These are phyloP conservation scores for Epinotia ramella DNA, from an alignment of 2,888 invertebrate genomes.

Conservation along the genomic window DNA sequence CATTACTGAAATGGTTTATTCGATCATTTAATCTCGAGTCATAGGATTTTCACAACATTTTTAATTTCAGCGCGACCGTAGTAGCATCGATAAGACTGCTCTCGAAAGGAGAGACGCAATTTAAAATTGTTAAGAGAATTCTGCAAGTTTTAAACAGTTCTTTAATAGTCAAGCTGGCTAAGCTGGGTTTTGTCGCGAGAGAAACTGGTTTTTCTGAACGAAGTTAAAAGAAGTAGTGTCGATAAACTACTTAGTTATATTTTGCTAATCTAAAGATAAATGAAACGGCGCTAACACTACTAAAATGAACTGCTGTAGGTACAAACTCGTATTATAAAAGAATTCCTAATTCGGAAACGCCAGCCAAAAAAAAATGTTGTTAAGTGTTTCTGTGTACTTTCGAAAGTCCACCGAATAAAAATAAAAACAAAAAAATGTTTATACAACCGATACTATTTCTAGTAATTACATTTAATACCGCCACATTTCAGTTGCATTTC, in stretches of 20 bases:
- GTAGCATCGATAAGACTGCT: background rate
- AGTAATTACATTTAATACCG: background rate
- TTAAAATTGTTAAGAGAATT: constrained; percentile 15
- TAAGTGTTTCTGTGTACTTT: too few species aligned
- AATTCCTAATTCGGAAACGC: too few species aligned
- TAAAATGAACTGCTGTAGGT: too few species aligned
- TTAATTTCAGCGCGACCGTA: background rate
- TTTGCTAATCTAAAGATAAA: too few species aligned
- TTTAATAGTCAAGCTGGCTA: constrained; percentile 11
- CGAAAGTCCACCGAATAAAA: too few species aligned
- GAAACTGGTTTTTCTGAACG: constrained; percentile 8
- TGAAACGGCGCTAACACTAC: too few species aligned
- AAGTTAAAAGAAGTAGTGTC: background rate
- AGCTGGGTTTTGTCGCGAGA: background rate
- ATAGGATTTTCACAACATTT: background rate
- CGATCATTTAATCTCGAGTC: background rate
- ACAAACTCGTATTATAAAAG: too few species aligned
- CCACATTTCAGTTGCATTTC: background rate
- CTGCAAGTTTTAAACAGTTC: constrained; percentile 18
- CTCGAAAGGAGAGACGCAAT: background rate
- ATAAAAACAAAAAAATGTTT: too few species aligned
- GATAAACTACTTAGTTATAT: background rate
- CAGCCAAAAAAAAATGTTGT: too few species aligned
- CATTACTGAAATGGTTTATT: background rate
- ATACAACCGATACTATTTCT: background rate